A percentile compares a stretch with the other conserved stretches of the same genome.
These are phyloP conservation scores for Drosophila ohnishii DNA, from an alignment of 1,140 invertebrate genomes.

Conservation along the genomic window DNA sequence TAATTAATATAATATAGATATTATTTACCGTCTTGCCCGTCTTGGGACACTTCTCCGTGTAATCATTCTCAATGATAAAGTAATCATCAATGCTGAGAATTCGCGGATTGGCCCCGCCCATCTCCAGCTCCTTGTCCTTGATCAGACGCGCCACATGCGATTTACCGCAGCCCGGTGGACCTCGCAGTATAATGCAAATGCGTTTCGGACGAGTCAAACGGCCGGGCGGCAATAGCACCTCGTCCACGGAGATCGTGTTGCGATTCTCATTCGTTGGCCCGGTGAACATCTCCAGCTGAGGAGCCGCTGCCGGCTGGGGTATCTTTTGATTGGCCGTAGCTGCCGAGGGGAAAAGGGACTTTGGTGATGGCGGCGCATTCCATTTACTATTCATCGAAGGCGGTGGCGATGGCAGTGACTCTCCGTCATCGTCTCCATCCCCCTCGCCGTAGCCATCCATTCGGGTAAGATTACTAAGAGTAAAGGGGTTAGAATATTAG, in stretches of 20 bases:
- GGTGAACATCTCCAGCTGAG: conserved; percentile 51
- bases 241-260: conserved; percentile 89
- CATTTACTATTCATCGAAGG: conserved; percentile 9
- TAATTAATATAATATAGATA: conserved; percentile 8
- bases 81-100: conserved; percentile 98
- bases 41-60: conserved; percentile 89
- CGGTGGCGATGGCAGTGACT: conserved; percentile 55
- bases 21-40: conserved; percentile 89
- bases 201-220: conserved; percentile 88
- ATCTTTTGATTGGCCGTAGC: conserved; percentile 61
- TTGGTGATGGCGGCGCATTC: neutral
- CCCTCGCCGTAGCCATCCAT: neutral
- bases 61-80: conserved; percentile 95
- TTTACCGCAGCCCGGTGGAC: conserved; percentile 94
- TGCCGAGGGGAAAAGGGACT: conserved; percentile 61
- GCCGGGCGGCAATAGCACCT: conserved; percentile 86
- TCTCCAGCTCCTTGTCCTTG: conserved; percentile 86
- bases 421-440: conserved; percentile 1
- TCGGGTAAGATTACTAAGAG: conserved; percentile 19
- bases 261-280: conserved; percentile 69
- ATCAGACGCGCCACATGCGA: conserved; percentile 92
- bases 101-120: conserved; percentile 87
- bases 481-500: neutral
- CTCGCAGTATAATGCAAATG: conserved; percentile 94
- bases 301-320: neutral